These are phyloP conservation scores for Epirrita christyi DNA, from an alignment of 2,888 invertebrate species.

Conservation along the genomic window DNA sequence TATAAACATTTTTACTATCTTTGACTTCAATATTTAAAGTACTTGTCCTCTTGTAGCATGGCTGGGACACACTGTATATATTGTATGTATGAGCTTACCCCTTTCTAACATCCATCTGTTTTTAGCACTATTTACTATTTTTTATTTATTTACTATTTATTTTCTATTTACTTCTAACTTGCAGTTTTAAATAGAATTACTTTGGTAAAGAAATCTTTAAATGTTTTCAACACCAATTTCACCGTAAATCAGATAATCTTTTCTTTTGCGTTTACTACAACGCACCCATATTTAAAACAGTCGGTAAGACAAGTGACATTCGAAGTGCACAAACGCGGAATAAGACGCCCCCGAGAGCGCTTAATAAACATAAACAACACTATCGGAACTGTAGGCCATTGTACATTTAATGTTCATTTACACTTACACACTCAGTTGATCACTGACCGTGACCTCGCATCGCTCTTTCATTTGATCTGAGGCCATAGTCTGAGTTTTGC, in stretches of 20 bases:
- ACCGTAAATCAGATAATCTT: not conserved
- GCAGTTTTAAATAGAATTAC: too few relatives aligned
- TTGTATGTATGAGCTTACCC: not conserved
- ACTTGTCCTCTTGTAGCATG: too few relatives aligned
- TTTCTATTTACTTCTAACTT: too few relatives aligned
- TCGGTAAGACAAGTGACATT: not conserved
- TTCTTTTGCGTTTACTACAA: not conserved
- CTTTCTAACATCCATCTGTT: not conserved
- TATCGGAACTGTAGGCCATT: not conserved
- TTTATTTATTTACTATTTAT: too few relatives aligned
- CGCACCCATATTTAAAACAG: not conserved
- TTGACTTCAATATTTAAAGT: too few relatives aligned
- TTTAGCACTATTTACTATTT: too few relatives aligned
- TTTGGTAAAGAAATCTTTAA: too few relatives aligned
- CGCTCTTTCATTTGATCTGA: too few relatives aligned
- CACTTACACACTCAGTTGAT: not conserved
- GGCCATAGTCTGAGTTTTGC: too few relatives aligned
- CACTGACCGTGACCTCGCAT: not conserved
- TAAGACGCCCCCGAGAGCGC: constrained; percentile 5
- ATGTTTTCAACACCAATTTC: too few relatives aligned
- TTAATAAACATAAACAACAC: constrained; percentile 17
- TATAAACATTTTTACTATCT: too few relatives aligned
- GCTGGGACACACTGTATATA: too few relatives aligned
- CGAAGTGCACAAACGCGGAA: constrained; percentile 12
- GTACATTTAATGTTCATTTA: constrained; percentile 11